phyloP scores from a whole-genome alignment of 1,140 invertebrate genomes.

The Cheumatopsyche charites region DNA sequence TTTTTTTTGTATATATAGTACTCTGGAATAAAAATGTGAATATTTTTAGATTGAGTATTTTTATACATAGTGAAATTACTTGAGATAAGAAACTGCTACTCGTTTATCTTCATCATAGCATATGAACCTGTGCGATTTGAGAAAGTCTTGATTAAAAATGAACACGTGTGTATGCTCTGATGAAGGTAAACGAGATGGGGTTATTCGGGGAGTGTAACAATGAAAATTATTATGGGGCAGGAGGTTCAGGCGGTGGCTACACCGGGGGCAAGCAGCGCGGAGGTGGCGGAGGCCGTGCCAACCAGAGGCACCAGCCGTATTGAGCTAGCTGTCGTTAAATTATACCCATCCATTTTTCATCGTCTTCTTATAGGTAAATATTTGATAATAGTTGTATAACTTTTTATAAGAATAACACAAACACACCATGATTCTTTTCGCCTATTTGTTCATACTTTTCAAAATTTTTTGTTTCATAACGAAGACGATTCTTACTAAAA shows the following conservation, averaged over 20 bases:
- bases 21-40: constrained; percentile 16
- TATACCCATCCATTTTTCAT: constrained; percentile 36
- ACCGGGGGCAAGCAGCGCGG: constrained; percentile 70
- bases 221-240: constrained; percentile 45
- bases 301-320: constrained; percentile 80
- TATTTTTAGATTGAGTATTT: constrained; percentile 25
- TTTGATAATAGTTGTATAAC: constrained; percentile 1
- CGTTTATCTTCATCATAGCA: neutral
- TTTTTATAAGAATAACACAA: neutral
- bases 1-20: constrained; percentile 12
- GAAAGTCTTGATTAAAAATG: neutral
- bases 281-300: constrained; percentile 70
- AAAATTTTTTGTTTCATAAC: neutral
- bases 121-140: neutral
- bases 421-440: neutral
- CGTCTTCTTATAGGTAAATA: constrained; percentile 43
- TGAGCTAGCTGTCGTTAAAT: constrained; percentile 56
- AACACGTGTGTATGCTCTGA: constrained; percentile 9
- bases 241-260: constrained; percentile 61
- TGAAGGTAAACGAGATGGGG: constrained; percentile 22
- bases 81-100: neutral
- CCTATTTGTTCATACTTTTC: neutral
- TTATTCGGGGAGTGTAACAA: constrained; percentile 32
- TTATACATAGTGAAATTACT: neutral
- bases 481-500: no score